Evolutionary conservation across 35 echinoderm and acorn worm species (phyloP).

Genomic region (Amphiura filiformis): DNA sequence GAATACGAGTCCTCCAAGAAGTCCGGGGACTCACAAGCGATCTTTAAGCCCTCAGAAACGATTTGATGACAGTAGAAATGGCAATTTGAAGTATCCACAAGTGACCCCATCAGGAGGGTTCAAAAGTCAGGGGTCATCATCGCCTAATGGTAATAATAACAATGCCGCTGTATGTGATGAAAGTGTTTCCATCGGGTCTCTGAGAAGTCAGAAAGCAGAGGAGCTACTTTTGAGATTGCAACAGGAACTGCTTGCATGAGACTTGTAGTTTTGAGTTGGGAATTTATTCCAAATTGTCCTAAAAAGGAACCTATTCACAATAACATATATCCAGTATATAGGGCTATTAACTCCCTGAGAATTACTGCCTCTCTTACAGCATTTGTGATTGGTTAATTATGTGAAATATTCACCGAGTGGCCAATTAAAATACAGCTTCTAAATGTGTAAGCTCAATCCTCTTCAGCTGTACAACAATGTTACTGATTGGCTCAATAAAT

Average conservation of each 20-base stretch:
- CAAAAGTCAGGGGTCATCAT: conserved; percentile 2
- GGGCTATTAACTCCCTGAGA: too few species aligned
- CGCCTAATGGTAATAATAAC: background rate
- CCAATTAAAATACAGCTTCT: too few species aligned
- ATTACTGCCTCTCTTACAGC: too few species aligned
- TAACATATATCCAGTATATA: too few species aligned
- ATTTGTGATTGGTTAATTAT: too few species aligned
- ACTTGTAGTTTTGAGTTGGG: too few species aligned
- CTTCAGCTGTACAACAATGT: too few species aligned
- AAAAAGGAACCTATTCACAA: too few species aligned
- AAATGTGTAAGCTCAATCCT: too few species aligned
- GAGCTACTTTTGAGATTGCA: background rate
- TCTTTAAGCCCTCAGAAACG: background rate
- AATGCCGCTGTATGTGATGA: background rate
- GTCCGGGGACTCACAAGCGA: background rate
- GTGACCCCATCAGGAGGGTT: background rate
- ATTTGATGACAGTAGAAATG: background rate
- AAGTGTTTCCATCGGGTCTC: background rate
- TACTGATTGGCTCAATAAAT: too few species aligned
- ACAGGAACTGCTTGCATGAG: background rate
- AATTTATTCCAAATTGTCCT: too few species aligned
- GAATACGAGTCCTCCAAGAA: background rate
- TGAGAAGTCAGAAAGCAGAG: background rate
- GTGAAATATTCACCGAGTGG: too few species aligned
- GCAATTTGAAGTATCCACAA: background rate